Evolutionary conservation across 2,888 invertebrate genomes (phyloP), one percentile per base, ranked within the genome.

Genomic region (Lithophane leautieri): DNA sequence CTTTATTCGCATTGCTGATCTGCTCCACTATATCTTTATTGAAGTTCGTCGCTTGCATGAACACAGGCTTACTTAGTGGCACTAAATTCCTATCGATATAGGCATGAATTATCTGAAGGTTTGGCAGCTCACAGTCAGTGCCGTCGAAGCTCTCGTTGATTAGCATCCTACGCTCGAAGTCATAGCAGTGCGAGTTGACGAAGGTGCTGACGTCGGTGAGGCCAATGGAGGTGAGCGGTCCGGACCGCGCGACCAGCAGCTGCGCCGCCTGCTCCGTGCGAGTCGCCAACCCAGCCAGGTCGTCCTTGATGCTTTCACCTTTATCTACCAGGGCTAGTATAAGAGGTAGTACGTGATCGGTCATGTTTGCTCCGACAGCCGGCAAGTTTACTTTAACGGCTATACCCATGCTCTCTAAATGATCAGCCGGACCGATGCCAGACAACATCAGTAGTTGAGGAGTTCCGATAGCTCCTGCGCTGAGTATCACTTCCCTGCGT

Each of bases 361-460:
- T 89, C 91, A 95, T 89, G 47, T 90, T 86, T 0, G 92, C 87
- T 0, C 95, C 95, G 4, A 95, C 95, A 0, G 60, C 83, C 2
- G 94, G 90, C 28, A 93, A 76, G 73, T 94, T 88, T 0, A 85
- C 88, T 54, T 85, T 88, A 4, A 93, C 89, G 0, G 85, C 74
- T 28, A 95, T 91, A 0, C 86, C 86, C 70, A 93, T 82, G 9
- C 79, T 65, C 9, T 79, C 54, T 54, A 95, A 86, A 67, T 94
- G 94, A 0, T 89, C 86, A 3, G 90, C 87, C 2, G 90, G 93
- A 0, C 95, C 95, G 4, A 95, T 81, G 0, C 95, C 95, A 1
- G 95, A 95, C 42, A 92, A 76, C 93, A 94, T 89, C 69, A 95
- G 76, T 72, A 95, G 89, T 58, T 95, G 94, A 14, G 95, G 92